Base-by-base conservation (phyloP, 2,113 vertebrate genomes). In the Mirza zaza region DNA sequence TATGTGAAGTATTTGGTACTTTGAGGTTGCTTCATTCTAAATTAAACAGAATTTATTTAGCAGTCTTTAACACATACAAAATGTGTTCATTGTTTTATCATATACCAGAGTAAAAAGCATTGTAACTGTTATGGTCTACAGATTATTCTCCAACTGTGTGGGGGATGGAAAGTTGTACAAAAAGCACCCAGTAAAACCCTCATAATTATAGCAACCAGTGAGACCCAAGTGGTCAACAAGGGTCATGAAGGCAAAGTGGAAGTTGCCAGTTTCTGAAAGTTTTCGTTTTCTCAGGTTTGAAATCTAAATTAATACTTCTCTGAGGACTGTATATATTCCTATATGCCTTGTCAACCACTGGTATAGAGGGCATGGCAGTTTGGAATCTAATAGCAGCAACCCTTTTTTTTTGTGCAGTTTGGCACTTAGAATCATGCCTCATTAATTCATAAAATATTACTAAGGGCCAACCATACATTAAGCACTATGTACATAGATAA, bases 151-250 rank as follows among this genome's bases (percentile, higher is more conserved):
- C 71, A 94, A 36, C 27, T 89, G 48, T 86, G 76, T 70, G 20
- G 5, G 55, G 82, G 13, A 87, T 82, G 77, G 20, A 63, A 93
- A 91, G 39, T 61, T 94, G 29, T 95, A 95, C 27, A 90, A 95
- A 97, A 91, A 98, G 95, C 93, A 98, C 95, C 95, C 68, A 45
- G 9, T 23, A 87, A 80, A 68, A 79, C 96, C 91, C 82, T 84
- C 79, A 57, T n/a, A 93, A 83, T n/a, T 96, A 21, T 85, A 97
- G 34, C 73, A 93, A 90, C 20, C 52, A 94, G 86, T 76, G 65
- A 92, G 61, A 83, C 75, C 71, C 80, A 76, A 50, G 13, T 63
- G 73, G 63, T 67, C 21, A 15, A 89, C 63, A 92, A 86, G 14
- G 73, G 71, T 85, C 39, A 67, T 75, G 55, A 95, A 85, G 87